A percentile compares a stretch with the other conserved stretches of the same genome.
Conservation (phyloP, 1,140 invertebrate genomes). For the Cydia pomonella region DNA sequence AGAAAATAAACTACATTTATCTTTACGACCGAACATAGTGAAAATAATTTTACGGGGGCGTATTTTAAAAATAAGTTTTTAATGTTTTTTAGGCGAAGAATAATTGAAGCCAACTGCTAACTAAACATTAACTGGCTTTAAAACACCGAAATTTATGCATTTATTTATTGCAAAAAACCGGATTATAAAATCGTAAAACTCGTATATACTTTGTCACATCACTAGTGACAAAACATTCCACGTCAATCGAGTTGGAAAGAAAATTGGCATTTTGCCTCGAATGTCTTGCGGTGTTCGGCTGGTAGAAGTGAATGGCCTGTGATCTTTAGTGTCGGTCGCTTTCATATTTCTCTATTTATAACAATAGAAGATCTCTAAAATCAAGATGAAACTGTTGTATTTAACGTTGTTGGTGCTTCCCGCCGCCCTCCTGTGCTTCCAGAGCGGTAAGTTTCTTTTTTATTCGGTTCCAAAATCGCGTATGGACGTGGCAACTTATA, state of each 20-base stretch:
- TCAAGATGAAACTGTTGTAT: constrained; percentile 75
- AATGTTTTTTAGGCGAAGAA: too few species aligned
- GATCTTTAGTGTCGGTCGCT: constrained; percentile 49
- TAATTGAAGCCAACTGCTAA: too few species aligned
- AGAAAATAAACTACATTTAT: too few species aligned
- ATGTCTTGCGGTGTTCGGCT: constrained; percentile 55
- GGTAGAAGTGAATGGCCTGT: constrained; percentile 68
- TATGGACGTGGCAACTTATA: constrained; percentile 49
- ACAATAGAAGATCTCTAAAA: constrained; percentile 44
- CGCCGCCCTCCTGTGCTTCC: constrained; percentile 68
- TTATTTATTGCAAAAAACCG: not conserved
- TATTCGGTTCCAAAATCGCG: constrained; percentile 11
- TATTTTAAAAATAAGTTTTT: too few species aligned
- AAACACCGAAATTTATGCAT: not conserved
- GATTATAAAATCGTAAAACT: not conserved
- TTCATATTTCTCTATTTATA: constrained; percentile 48
- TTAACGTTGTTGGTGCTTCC: constrained; percentile 68
- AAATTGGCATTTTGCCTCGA: constrained; percentile 73
- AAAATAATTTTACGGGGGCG: too few species aligned
- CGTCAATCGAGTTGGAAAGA: constrained; percentile 79
- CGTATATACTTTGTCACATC: constrained; percentile 36
- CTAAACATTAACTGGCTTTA: too few species aligned
- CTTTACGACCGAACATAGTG: too few species aligned
- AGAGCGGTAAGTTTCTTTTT: constrained; percentile 63
- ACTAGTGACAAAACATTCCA: constrained; percentile 71